Conservation (phyloP, 2,888 invertebrate species). For the Magallana nippona region DNA sequence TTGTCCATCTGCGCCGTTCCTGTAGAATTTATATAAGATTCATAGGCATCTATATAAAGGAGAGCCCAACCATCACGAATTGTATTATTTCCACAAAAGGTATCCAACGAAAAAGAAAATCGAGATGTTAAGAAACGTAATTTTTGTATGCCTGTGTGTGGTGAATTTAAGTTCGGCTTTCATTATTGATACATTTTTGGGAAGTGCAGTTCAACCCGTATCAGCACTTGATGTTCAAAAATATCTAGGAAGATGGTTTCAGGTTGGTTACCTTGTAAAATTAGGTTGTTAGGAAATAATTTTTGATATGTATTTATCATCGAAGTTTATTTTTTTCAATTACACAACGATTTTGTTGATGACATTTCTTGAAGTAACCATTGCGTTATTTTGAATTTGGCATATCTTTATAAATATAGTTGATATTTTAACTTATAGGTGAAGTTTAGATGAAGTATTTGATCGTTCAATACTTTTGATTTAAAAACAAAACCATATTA, state of each 20-base stretch:
- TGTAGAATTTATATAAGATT: not conserved
- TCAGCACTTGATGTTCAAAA: conserved; percentile 59
- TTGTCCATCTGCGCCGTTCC: not conserved
- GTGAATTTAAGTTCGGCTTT: conserved; percentile 46
- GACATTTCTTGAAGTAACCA: no score
- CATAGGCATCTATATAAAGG: not conserved
- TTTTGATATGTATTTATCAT: no score
- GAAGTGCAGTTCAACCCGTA: conserved; percentile 53
- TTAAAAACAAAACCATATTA: no score
- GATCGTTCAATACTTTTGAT: no score
- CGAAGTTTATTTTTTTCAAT: no score
- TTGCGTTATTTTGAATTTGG: no score
- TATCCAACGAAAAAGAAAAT: conserved; percentile 37
- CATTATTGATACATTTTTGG: conserved; percentile 56
- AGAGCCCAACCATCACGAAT: no score
- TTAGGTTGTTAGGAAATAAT: not conserved
- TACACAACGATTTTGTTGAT: no score
- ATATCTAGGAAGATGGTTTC: conserved; percentile 67
- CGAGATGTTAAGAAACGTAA: not conserved
- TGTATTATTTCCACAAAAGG: not conserved
- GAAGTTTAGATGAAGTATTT: no score
- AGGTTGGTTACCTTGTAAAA: conserved; percentile 48
- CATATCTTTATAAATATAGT: no score
- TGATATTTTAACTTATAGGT: no score
- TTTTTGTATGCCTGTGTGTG: conserved; percentile 37